Percentiles rank a stretch among this genome's conserved stretches.
These are phyloP conservation scores for Capreolus pygargus DNA, from an alignment of 2,113 vertebrate genomes.

Conservation along the genomic window DNA sequence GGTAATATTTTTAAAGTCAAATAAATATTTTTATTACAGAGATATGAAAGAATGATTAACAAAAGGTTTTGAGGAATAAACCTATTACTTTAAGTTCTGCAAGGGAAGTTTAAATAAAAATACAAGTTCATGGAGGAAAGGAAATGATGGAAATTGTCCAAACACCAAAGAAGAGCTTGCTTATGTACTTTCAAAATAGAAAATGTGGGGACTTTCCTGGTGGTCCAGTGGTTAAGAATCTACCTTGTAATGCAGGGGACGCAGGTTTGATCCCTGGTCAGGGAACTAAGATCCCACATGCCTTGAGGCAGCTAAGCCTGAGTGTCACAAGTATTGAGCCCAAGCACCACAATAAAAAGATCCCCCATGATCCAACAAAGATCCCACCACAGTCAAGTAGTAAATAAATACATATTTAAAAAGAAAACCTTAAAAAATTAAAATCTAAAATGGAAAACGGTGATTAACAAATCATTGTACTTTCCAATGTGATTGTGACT, in stretches of 20 bases:
- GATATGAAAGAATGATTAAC: background rate
- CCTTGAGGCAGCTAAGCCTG: background rate
- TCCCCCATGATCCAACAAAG: background rate
- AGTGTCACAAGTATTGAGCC: background rate
- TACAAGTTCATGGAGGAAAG: background rate
- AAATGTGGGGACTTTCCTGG: background rate
- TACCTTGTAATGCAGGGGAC: background rate
- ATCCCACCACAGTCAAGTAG: background rate
- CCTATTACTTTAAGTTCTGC: background rate
- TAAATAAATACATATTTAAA: background rate
- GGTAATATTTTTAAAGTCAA: background rate
- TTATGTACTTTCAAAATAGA: background rate
- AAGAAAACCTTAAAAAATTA: background rate
- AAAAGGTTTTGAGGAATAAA: background rate
- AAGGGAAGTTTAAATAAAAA: background rate
- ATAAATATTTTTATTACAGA: background rate
- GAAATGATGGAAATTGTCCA: background rate
- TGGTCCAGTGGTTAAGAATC: background rate
- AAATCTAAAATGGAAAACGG: background rate
- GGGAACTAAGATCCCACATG: background rate
- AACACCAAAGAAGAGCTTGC: background rate
- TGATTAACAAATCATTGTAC: background rate
- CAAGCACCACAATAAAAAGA: background rate
- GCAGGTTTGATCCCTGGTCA: background rate
- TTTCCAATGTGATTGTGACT: background rate